A percentile compares a stretch with the other conserved stretches of the same genome.
These are phyloP conservation scores for Girardia tigrina DNA, from an alignment of 2,888 invertebrate genomes.

Conservation along the genomic window DNA sequence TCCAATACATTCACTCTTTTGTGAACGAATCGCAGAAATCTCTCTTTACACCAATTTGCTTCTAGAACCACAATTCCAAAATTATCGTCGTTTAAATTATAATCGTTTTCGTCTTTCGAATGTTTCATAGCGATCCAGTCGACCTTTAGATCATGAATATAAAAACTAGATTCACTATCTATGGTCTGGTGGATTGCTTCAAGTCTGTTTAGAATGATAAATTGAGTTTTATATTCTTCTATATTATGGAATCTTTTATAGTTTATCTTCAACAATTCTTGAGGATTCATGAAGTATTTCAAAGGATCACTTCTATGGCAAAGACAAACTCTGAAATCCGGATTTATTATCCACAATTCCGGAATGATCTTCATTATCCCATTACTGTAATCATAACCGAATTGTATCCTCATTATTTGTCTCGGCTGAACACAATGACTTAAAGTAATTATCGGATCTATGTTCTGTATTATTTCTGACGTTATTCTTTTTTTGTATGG, in stretches of 20 bases:
- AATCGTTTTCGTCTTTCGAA: too few species aligned
- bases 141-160: background rate
- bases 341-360: background rate
- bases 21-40: background rate
- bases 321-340: background rate
- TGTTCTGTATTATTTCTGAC: background rate
- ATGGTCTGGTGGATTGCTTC: background rate
- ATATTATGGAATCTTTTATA: background rate
- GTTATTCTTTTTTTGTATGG: background rate
- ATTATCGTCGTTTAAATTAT: too few species aligned
- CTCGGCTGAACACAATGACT: background rate
- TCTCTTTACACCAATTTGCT: background rate
- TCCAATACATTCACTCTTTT: background rate
- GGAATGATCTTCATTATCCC: background rate
- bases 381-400: background rate
- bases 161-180: background rate
- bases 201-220: background rate
- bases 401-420: background rate
- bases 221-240: background rate
- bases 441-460: background rate
- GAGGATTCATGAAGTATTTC: background rate
- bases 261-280: background rate
- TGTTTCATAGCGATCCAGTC: background rate
- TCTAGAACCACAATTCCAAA: background rate
- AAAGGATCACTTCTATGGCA: background rate